Evolutionary conservation across 2,888 invertebrate species (phyloP), one percentile per base, ranked within the genome.

Genomic region (Xestia xanthographa): DNA sequence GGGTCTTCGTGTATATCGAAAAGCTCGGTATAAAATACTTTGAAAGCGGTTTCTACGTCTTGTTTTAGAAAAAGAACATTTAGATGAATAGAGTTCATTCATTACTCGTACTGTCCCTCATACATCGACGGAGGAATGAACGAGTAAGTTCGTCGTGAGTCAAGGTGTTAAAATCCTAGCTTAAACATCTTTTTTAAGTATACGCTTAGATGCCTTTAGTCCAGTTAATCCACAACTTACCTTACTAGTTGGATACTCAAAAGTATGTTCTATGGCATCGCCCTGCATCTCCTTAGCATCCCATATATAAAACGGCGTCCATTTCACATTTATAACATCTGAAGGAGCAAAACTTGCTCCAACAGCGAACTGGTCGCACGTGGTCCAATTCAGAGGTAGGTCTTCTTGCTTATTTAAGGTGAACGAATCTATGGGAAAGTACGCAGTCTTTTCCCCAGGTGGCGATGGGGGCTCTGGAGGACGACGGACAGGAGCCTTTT

Each of bases 221-320:
- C 20, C 5, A 45, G 12, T 48, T 41, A 53, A 2, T 1, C 2
- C 8, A 38, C 11, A 1, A 72, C 84, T 87, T 87, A 94, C 95
- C 91, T 92, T 93, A 75, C 89, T 88, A 5, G 93, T 92, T 17
- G 94, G 94, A 83, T 90, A 91, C 22, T 86, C 80, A 79, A 95
- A 95, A 67, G 73, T 92, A 72, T 95, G 92, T 43, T 91, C 67
- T 8, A 76, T 48, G 0, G 56, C 9, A n/a, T 72, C 65, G 11
- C 63, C 26, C 60, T 60, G 11, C 29, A 73, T 66, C 9, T 58
- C 26, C 56, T 65, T 70, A 5, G 75, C n/a, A n/a, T 92, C 87
- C 95, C 95, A 95, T 38, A 92, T 77, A 66, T 90, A 95, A 86
- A 95, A 95, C 8, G 95, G 94, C 1, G 93, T 86, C 95, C 95